A percentile compares a stretch with the other conserved stretches of the same genome.
These are phyloP conservation scores for Luehdorfia chinensis DNA, from an alignment of 1,140 invertebrate species.

Conservation along the genomic window DNA sequence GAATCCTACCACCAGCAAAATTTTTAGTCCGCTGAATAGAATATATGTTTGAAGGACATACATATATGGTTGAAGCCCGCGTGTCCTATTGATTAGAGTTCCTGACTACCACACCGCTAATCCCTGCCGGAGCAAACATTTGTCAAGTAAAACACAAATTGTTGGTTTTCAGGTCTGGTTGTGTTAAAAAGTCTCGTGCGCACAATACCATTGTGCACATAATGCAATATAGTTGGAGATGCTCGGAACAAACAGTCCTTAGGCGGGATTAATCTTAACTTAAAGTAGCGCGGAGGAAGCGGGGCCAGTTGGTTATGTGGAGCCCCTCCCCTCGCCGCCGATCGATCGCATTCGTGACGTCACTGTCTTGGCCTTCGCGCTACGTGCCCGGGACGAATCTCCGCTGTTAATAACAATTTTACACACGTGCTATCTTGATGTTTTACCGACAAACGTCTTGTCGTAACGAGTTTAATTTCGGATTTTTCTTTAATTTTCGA, in stretches of 20 bases:
- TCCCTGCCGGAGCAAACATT: too few species aligned
- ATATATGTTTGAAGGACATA: too few species aligned
- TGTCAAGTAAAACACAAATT: too few species aligned
- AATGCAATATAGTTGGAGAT: not conserved
- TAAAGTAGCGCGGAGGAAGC: constrained; percentile 20
- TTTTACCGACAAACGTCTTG: not conserved
- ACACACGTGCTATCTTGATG: not conserved
- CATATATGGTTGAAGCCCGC: too few species aligned
- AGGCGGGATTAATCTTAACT: constrained; percentile 33
- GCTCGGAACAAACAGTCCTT: constrained; percentile 27
- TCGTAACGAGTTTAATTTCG: too few species aligned
- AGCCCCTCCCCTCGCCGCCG: constrained; percentile 24
- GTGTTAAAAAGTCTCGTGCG: too few species aligned
- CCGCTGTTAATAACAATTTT: not conserved
- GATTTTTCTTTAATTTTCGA: not conserved
- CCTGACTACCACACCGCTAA: too few species aligned
- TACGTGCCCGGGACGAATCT: constrained; percentile 25
- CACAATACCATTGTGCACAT: not conserved
- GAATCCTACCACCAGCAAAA: too few species aligned
- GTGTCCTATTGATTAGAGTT: too few species aligned
- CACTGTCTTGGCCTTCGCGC: constrained; percentile 53
- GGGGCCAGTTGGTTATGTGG: constrained; percentile 27
- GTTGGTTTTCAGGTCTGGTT: too few species aligned
- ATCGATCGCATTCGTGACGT: constrained; percentile 65
- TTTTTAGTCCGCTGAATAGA: too few species aligned